Base-by-base conservation (phyloP, 53 echinoderm and acorn worm species). In the Glandiceps talaboti region DNA sequence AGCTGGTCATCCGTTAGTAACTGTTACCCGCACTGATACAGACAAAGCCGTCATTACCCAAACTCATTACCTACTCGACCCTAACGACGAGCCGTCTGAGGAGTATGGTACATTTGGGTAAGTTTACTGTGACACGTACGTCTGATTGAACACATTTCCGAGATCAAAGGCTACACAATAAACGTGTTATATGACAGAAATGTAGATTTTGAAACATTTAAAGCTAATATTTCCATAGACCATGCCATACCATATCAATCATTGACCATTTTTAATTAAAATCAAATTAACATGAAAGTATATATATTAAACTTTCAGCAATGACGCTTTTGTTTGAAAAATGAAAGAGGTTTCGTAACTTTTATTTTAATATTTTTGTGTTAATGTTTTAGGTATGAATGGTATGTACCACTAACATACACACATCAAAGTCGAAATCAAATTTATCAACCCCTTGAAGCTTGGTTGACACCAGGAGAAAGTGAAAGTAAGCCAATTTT, bases 1-100 rank as follows among this genome's bases (percentile, higher is more conserved):
- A 82, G 91, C 92, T 92, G 97, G 97, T 30, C 93, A 93, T 85
- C 97, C 97, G 26, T 92, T 97, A 14, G 84, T 97, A 1, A 93
- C 78, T 73, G 77, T 97, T 28, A 81, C 74, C 1, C 86, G 84
- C 74, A 77, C 73, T 0, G 26, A 1, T 1, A 75, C 27, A 1
- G 73, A n/a, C 1, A 33, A 26, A 0, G 27, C 45, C 0, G 31
- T 77, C n/a, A n/a, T 85, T 28, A 26, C n/a, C 20, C 64, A 45
- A 20, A 45, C 64, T 12, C 64, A 45, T 45, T 45, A 12, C 64
- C 64, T 45, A 12, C 64, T 45, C 64, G 64, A 45, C 20, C 64
- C 64, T 6, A 45, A 82, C 76, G 82, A 85, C 0, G 89, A 85
- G 28, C 85, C 85, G 29, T 91, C 64, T 45, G 64, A 83, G 0